Percentiles rank a stretch among this genome's conserved stretches.
phyloP scores from a whole-genome alignment of 2,888 invertebrate genomes.

The Noctua comes region DNA sequence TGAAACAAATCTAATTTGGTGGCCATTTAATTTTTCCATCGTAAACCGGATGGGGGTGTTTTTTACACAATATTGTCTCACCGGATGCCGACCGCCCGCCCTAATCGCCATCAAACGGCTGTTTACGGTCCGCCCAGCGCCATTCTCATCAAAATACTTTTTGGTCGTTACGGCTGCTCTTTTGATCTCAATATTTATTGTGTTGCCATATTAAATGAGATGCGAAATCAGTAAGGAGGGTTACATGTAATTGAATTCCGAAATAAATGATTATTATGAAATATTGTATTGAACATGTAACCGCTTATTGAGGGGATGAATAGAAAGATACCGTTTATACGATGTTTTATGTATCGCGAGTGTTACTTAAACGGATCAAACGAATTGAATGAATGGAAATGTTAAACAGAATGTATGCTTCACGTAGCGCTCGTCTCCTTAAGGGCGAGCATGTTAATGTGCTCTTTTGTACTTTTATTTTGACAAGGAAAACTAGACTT shows the following conservation, averaged over 20 bases:
- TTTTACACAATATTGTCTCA: constrained; percentile 68
- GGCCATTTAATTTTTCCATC: constrained; percentile 68
- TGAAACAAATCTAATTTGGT: constrained; percentile 72
- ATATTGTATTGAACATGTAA: constrained; percentile 19
- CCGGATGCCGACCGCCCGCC: constrained; percentile 59
- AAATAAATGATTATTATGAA: constrained; percentile 35
- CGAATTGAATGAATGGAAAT: constrained; percentile 36
- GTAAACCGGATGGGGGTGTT: constrained; percentile 66
- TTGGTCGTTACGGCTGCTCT: constrained; percentile 40
- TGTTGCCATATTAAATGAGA: constrained; percentile 53
- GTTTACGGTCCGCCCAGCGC: constrained; percentile 56
- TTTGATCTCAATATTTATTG: constrained; percentile 62
- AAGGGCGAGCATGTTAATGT: constrained; percentile 13
- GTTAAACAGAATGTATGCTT: constrained; percentile 26
- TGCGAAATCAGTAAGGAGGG: constrained; percentile 34
- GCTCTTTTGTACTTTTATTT: constrained; percentile 21
- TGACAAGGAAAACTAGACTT: background rate
- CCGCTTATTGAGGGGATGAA: constrained; percentile 18
- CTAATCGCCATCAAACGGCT: constrained; percentile 54
- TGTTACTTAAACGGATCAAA: constrained; percentile 40
- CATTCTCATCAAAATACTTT: constrained; percentile 60
- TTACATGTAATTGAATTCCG: constrained; percentile 12
- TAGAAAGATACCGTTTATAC: constrained; percentile 24
- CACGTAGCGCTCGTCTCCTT: background rate
- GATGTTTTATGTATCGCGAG: constrained; percentile 37